Conservation (phyloP, 2,113 vertebrate species). For the Xenus cinereus region DNA sequence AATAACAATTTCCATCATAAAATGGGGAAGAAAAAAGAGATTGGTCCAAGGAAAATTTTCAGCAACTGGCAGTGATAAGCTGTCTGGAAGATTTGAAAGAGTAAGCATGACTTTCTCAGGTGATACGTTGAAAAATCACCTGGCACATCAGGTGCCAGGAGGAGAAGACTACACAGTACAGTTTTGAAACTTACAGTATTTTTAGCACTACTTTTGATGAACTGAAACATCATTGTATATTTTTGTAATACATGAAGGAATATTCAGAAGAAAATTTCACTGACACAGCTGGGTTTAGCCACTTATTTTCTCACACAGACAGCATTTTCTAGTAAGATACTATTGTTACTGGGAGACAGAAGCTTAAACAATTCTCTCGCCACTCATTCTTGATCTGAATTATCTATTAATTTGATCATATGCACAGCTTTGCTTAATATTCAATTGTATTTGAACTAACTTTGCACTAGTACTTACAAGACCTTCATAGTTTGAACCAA, state of each 20-base stretch:
- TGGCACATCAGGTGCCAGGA: not conserved
- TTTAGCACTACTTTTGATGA: not conserved
- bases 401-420: not conserved
- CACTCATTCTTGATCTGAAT: not conserved
- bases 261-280: not conserved
- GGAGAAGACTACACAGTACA: not conserved
- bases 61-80: not conserved
- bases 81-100: not conserved
- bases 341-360: not conserved
- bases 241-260: not conserved
- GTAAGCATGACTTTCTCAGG: not conserved
- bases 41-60: not conserved
- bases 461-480: not conserved
- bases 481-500: not conserved
- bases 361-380: not conserved
- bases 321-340: not conserved
- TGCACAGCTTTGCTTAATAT: not conserved
- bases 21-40: not conserved
- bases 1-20: conserved; percentile 22
- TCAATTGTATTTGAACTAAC: not conserved
- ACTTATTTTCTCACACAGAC: not conserved
- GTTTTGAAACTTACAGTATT: not conserved
- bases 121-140: not conserved
- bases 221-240: not conserved
- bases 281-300: not conserved